Base-by-base conservation (phyloP, 2,113 vertebrate genomes). In the Phycodurus eques region DNA sequence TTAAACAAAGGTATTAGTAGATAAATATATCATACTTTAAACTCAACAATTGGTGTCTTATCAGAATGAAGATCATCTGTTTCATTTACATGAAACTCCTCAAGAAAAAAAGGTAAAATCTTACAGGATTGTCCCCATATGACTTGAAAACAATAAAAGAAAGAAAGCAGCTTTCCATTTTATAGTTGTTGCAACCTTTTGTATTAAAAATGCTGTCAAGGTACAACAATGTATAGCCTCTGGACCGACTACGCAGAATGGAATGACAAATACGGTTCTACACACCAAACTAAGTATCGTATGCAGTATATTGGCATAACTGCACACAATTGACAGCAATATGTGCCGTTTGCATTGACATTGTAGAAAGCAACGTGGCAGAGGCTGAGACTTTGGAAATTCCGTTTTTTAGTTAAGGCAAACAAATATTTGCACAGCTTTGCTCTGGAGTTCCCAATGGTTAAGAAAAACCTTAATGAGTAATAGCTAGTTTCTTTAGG, bases 381-480 rank as follows among this genome's bases (percentile, higher is more conserved):
- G 12, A 13, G 12, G 11, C n/a, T 66, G 5, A 66, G 15, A 17
- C 31, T 33, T 59, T 35, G n/a, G 7, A 14, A 31, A 33, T 60
- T 27, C 3, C 27, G 7, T 31, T 66, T 54, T 54, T 46, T 39
- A 22, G 63, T 72, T 22, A 59, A 68, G 39, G 5, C 59, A 27
- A 71, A 67, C 59, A 71, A 54, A 71, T 11, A 70, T 60, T 74
- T 70, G 80, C 69, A 74, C n/a, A 67, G 43, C 67, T 46, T 64
- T 73, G 79, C 77, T 79, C 73, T 87, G 86, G 82, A 86, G 75
- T 72, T 22, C 27, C 53, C 64, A 62, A 47, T 60, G 76, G 74
- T 84, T 75, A 74, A 81, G 75, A 81, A 78, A 57, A 87, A 83
- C 74, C 77, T 42, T 31, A 78, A 71, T 68, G 69, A 67, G n/a